A percentile compares a stretch with the other conserved stretches of the same genome.
Evolutionary conservation across 2,888 invertebrate genomes (phyloP).

Genomic region (Trichogramma dendrolimi): DNA sequence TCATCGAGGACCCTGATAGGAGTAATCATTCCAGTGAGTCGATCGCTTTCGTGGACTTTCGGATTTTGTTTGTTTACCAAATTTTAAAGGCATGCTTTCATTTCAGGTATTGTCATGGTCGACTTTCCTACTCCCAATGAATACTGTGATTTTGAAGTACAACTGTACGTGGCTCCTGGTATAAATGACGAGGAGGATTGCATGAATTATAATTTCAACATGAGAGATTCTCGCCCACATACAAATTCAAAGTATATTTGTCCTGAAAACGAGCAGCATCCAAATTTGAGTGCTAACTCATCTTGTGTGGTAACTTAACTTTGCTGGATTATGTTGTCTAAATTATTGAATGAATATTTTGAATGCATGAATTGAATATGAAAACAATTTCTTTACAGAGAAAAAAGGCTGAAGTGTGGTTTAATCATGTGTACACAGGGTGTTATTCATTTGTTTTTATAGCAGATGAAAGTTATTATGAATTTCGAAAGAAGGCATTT

Average conservation of each 20-base stretch:
- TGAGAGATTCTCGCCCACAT: neutral
- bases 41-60: too few species aligned
- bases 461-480: conserved; percentile 9
- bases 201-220: conserved; percentile 16
- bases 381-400: neutral
- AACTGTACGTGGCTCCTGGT: conserved; percentile 19
- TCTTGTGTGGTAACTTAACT: too few species aligned
- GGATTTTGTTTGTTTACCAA: too few species aligned
- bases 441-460: conserved; percentile 26
- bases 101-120: conserved; percentile 21
- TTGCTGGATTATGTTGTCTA: too few species aligned
- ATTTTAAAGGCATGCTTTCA: neutral
- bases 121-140: conserved; percentile 18
- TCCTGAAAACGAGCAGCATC: neutral
- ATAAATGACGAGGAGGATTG: conserved; percentile 22
- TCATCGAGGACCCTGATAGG: too few species aligned
- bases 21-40: too few species aligned
- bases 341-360: neutral
- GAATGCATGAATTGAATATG: neutral
- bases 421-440: conserved; percentile 26
- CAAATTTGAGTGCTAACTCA: too few species aligned
- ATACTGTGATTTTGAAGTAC: conserved; percentile 20
- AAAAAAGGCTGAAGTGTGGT: conserved; percentile 15
- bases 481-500: conserved; percentile 19
- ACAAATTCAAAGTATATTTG: conserved; percentile 6